Evolutionary conservation across 1,140 invertebrate species (phyloP).

Genomic region (Lerema accius): DNA sequence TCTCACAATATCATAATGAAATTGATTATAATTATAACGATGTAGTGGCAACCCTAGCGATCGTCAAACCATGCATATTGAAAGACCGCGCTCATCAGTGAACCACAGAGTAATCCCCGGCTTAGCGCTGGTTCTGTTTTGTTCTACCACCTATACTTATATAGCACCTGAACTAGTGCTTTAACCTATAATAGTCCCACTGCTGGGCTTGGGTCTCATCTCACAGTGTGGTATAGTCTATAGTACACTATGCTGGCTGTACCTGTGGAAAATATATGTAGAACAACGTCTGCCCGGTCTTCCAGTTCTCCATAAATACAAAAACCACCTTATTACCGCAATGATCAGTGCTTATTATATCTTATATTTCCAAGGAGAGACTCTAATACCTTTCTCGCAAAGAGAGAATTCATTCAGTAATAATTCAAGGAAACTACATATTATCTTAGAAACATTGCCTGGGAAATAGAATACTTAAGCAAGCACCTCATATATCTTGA

Average conservation of each 20-base stretch:
- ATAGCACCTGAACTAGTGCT: neutral
- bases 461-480: slow-evolving; percentile 55
- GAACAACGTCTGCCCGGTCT: no score
- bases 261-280: no score
- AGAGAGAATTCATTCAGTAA: slow-evolving; percentile 44
- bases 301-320: no score
- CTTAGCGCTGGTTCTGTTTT: slow-evolving; percentile 34
- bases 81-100: slow-evolving; percentile 42
- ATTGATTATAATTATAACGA: no score
- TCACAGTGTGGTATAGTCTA: no score
- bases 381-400: slow-evolving; percentile 38
- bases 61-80: slow-evolving; percentile 44
- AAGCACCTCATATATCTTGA: slow-evolving; percentile 49
- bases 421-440: slow-evolving; percentile 47
- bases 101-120: slow-evolving; percentile 43
- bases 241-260: no score
- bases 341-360: slow-evolving; percentile 8
- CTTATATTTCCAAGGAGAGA: slow-evolving; percentile 24
- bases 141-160: slow-evolving; percentile 30
- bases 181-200: no score
- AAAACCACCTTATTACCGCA: slow-evolving; percentile 1
- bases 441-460: slow-evolving; percentile 39
- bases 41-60: slow-evolving; percentile 31
- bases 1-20: no score
- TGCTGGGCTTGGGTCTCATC: no score